Conservation (phyloP, 1,140 invertebrate species). For the Luehdorfia chinensis region DNA sequence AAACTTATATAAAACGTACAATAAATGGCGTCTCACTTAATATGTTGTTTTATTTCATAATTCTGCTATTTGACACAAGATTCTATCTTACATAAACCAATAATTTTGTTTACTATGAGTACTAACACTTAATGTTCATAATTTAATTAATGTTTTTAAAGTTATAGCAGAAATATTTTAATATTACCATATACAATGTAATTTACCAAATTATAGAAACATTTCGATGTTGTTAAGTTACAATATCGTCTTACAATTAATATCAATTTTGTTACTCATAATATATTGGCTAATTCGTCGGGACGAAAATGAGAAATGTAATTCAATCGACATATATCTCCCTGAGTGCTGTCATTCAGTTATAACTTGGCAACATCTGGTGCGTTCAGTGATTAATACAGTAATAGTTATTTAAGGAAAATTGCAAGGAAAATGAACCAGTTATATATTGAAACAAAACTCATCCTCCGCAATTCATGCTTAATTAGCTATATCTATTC, state of each 20-base stretch:
- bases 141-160: too few species aligned
- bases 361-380: slow-evolving; percentile 1
- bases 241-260: neutral
- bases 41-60: slow-evolving; percentile 23
- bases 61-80: neutral
- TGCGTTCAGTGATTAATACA: neutral
- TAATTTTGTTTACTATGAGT: too few species aligned
- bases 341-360: neutral
- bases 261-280: neutral
- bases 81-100: too few species aligned
- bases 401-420: neutral
- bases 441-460: neutral
- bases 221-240: too few species aligned
- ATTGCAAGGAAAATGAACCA: too few species aligned
- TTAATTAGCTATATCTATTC: slow-evolving; percentile 57
- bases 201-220: too few species aligned
- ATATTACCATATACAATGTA: too few species aligned
- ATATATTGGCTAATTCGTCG: neutral
- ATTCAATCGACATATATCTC: neutral
- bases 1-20: slow-evolving; percentile 25
- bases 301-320: neutral
- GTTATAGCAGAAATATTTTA: too few species aligned
- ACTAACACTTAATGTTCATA: too few species aligned
- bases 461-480: slow-evolving; percentile 19
- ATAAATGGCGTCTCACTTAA: slow-evolving; percentile 23